phyloP scores from a whole-genome alignment of 2,888 invertebrate species.

The Cantharis rufa region DNA sequence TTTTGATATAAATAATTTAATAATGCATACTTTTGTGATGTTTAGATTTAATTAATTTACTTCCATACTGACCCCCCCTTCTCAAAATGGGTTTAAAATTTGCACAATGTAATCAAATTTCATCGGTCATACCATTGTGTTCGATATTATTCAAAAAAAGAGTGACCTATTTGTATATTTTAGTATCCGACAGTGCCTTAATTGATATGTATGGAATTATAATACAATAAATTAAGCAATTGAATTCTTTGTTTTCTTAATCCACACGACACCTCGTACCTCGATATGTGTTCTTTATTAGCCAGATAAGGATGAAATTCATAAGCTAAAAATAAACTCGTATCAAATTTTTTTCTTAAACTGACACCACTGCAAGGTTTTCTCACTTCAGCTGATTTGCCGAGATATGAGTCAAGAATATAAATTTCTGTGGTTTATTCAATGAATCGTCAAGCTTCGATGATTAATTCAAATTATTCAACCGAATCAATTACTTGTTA shows the following conservation, averaged over 20 bases:
- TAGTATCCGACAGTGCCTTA: constrained; percentile 41
- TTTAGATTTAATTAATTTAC: constrained; percentile 34
- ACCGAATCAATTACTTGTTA: not conserved
- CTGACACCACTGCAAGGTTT: not conserved
- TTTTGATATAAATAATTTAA: constrained; percentile 24
- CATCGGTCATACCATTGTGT: not conserved
- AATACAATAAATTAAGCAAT: constrained; percentile 38
- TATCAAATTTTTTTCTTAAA: not conserved
- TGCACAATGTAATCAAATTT: not conserved
- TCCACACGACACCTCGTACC: not conserved
- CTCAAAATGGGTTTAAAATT: not conserved
- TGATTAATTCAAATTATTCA: not conserved
- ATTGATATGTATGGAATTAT: constrained; percentile 41
- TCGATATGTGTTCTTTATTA: not conserved
- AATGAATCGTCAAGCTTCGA: not conserved
- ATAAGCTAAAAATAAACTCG: not conserved
- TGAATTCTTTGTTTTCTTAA: not conserved
- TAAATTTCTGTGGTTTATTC: not conserved
- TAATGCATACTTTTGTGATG: constrained; percentile 36
- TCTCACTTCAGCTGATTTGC: not conserved
- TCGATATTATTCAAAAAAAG: constrained; percentile 6
- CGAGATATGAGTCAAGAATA: not conserved
- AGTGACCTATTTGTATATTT: constrained; percentile 24
- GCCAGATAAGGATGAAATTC: not conserved
- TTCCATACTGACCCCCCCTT: constrained; percentile 30